Conservation (phyloP, 1,140 invertebrate genomes). For the Nephila pilipes region DNA sequence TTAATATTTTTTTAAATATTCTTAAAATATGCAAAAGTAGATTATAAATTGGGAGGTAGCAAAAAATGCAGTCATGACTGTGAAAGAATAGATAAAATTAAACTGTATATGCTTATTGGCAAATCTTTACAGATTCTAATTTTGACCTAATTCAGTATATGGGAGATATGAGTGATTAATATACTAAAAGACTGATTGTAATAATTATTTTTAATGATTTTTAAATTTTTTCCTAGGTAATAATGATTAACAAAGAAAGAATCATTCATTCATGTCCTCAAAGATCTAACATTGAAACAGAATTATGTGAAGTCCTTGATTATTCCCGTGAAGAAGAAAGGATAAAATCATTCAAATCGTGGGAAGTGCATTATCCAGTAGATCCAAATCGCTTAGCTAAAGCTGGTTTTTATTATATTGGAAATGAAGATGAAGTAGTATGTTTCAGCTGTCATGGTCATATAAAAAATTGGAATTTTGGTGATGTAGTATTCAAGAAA, state of each 20-base stretch:
- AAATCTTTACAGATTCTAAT: no score
- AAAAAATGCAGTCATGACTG: no score
- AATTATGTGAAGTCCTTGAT: background rate
- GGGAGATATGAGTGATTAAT: no score
- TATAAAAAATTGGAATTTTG: slow-evolving; percentile 89
- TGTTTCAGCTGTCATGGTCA: slow-evolving; percentile 88
- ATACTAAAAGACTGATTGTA: no score
- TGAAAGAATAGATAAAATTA: no score
- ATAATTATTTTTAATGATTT: no score
- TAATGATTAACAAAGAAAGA: background rate
- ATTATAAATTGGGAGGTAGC: no score
- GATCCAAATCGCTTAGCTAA: slow-evolving; percentile 86
- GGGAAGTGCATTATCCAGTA: slow-evolving; percentile 87
- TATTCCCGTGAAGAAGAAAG: slow-evolving; percentile 77
- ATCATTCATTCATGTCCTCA: background rate
- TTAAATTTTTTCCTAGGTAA: background rate
- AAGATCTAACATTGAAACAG: background rate
- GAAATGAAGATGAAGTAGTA: slow-evolving; percentile 86
- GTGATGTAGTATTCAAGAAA: slow-evolving; percentile 86
- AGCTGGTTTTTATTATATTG: slow-evolving; percentile 91
- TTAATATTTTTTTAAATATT: no score
- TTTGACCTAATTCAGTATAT: no score
- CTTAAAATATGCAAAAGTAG: no score
- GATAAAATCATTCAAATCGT: slow-evolving; percentile 86
- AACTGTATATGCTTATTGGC: no score